Percentiles rank a stretch among this genome's conserved stretches.
Conservation (phyloP, 2,797 vertebrate genomes). For the Eleutherodactylus coqui region DNA sequence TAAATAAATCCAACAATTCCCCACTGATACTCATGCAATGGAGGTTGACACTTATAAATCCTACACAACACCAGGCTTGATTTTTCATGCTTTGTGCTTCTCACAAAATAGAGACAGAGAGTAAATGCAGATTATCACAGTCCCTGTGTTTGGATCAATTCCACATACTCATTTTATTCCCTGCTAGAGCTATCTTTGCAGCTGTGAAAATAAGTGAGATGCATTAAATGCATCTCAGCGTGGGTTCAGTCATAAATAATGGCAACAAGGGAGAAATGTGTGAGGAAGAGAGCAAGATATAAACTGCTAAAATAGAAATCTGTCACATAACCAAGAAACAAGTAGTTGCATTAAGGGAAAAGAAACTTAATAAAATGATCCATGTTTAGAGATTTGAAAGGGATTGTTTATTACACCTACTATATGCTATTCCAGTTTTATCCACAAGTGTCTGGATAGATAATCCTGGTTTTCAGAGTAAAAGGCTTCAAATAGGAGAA, state of each 20-base stretch:
- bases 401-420: neutral
- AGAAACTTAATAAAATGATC: neutral
- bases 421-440: neutral
- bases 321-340: conserved; percentile 28
- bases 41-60: conserved; percentile 35
- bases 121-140: conserved; percentile 40
- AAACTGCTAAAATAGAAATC: conserved; percentile 38
- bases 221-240: conserved; percentile 45
- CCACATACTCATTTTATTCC: conserved; percentile 30
- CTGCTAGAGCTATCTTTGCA: conserved; percentile 39
- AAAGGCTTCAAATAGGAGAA: neutral
- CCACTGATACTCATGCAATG: neutral
- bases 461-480: neutral
- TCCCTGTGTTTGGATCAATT: conserved; percentile 42
- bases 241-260: conserved; percentile 40
- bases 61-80: conserved; percentile 8
- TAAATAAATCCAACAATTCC: conserved; percentile 36
- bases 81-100: conserved; percentile 34
- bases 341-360: neutral
- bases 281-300: conserved; percentile 9
- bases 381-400: neutral
- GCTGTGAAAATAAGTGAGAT: conserved; percentile 52
- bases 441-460: neutral
- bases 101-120: conserved; percentile 26
- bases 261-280: conserved; percentile 17